Evolutionary conservation across 2,113 vertebrate species (phyloP).

Genomic region (Ariopsis seemanni): DNA sequence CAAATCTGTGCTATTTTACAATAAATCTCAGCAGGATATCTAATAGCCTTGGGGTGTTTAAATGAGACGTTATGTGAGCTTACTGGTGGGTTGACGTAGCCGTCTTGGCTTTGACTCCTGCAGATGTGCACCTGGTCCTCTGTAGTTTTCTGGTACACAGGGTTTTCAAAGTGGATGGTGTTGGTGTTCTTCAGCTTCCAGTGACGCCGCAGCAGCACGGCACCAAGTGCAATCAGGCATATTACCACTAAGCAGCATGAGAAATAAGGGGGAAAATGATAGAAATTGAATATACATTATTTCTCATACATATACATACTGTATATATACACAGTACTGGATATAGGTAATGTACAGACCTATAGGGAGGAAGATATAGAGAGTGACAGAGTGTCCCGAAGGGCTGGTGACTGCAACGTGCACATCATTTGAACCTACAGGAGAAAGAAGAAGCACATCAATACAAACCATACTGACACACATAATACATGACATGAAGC

Average conservation of each 20-base stretch:
- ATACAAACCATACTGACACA: background rate
- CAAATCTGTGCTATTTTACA: too few relatives aligned
- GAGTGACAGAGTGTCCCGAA: conserved; percentile 52
- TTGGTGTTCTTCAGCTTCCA: conserved; percentile 83
- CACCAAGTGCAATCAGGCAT: conserved; percentile 68
- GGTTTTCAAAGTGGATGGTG: conserved; percentile 90
- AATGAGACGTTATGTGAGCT: conserved; percentile 8
- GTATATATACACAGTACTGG: background rate
- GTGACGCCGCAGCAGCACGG: conserved; percentile 77
- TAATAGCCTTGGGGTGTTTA: background rate
- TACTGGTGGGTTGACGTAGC: conserved; percentile 83
- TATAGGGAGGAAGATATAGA: conserved; percentile 77
- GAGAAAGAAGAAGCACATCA: conserved; percentile 10
- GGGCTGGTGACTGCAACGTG: conserved; percentile 40
- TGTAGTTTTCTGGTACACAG: conserved; percentile 90
- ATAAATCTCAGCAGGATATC: too few relatives aligned
- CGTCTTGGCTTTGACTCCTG: conserved; percentile 77
- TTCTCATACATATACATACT: background rate
- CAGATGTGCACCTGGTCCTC: conserved; percentile 82
- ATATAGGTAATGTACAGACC: conserved; percentile 67
- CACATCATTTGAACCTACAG: conserved; percentile 47
- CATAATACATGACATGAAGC: background rate
- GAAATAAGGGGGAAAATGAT: background rate
- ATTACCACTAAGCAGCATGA: conserved; percentile 65
- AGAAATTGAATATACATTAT: background rate